Percentiles rank a stretch among this genome's conserved stretches.
Evolutionary conservation across 2,888 invertebrate species (phyloP).

Genomic region (Aricia artaxerxes): DNA sequence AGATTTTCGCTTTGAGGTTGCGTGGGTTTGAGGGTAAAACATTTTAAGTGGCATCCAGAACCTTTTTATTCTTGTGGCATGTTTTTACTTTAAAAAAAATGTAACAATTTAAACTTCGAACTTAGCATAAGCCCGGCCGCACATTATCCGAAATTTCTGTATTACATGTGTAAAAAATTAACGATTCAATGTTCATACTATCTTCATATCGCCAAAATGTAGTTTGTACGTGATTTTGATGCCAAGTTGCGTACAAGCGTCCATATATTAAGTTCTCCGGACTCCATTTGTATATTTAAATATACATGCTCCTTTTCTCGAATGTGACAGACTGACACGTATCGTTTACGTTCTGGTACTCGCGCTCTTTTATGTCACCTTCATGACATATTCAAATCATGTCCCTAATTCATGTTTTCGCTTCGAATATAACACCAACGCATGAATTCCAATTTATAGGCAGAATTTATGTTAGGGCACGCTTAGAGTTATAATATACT

Average conservation of each 20-base stretch:
- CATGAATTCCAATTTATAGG: constrained; percentile 7
- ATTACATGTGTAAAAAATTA: no score
- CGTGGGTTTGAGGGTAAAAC: neutral
- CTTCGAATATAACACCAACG: neutral
- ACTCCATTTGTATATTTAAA: neutral
- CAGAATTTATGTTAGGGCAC: neutral
- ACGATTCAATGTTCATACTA: no score
- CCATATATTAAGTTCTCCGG: neutral
- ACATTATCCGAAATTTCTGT: no score
- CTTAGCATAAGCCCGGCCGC: no score
- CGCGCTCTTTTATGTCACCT: neutral
- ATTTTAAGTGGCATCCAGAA: neutral
- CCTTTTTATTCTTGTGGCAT: neutral
- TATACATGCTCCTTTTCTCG: neutral
- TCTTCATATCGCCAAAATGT: no score
- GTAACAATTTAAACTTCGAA: neutral
- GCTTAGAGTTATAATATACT: neutral
- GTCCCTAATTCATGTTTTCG: constrained; percentile 7
- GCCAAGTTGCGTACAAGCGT: no score
- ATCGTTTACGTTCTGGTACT: neutral
- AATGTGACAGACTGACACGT: neutral
- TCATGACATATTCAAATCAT: constrained; percentile 12
- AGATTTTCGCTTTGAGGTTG: neutral
- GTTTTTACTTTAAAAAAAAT: no score
- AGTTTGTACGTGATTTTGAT: no score